Base-by-base conservation (phyloP, 1,140 invertebrate species). In the Trichogramma pretiosum region DNA sequence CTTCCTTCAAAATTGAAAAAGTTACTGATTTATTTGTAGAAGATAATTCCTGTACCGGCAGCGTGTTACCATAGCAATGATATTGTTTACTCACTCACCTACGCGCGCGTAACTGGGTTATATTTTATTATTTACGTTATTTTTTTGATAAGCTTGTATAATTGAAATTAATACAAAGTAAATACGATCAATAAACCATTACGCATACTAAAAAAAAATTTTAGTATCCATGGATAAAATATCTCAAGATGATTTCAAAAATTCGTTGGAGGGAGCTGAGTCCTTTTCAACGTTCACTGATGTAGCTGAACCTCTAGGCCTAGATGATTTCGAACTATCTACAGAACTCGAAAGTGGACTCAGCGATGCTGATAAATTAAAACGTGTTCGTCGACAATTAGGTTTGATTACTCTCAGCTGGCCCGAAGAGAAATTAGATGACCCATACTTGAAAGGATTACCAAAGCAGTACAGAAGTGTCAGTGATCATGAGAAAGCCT, bases 401-500 rank as follows among this genome's bases (percentile, higher is more conserved):
- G 73, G 77, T 11, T 55, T 75, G 17, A 72, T 78, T 18, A 64
- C 61, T 43, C 51, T 78, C 3, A 73, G 71, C 32, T 78, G 74
- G 75, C 72, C 75, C 0, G 66, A 75, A 53, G 68, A 75, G 19
- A 16, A 32, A 2, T 1, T 26, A 3, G 61, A 72, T 17, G 77
- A 79, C 53, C 69, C 76, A 54, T 68, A 69, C 19, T 59, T 73
- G 17, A 70, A 62, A 5, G 70, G 77, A 55, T 81, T 84, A 62
- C 85, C 88, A 0, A 65, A 74, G 32, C 79, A 76, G 34, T 92
- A 91, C 62, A 80, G 78, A 46, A 79, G 74, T 32, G 82, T 88
- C 56, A 81, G 71, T 8, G 70, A 79, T 16, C 89, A 90, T 61
- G 91, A 94, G 64, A 82, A 83, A 39, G 58, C 89, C 5, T 61